These are phyloP conservation scores for Sebastes kiyomatsui DNA, from an alignment of 2,797 vertebrate species.

Conservation along the genomic window DNA sequence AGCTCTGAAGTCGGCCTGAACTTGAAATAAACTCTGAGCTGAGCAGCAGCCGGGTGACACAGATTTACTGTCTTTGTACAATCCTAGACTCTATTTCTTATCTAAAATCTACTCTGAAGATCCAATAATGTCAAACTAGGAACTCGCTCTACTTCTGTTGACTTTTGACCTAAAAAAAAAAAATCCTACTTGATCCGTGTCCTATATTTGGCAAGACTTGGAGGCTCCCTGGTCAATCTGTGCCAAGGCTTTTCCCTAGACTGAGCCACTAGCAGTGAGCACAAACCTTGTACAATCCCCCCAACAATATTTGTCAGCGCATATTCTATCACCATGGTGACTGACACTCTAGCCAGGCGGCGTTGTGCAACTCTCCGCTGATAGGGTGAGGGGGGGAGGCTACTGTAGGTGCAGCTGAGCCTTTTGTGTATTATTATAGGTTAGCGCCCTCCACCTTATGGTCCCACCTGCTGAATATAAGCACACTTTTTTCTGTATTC, in stretches of 20 bases:
- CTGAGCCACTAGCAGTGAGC: constrained; percentile 31
- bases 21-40: constrained; percentile 58
- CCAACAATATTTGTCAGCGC: constrained; percentile 68
- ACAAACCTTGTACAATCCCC: constrained; percentile 57
- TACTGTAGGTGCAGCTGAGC: constrained; percentile 56
- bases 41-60: constrained; percentile 41
- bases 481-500: background rate
- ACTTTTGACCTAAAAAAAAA: constrained; percentile 14
- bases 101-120: constrained; percentile 13
- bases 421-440: constrained; percentile 64
- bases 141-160: background rate
- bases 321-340: constrained; percentile 73
- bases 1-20: constrained; percentile 46
- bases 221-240: constrained; percentile 61
- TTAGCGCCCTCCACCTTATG: constrained; percentile 53
- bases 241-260: constrained; percentile 63
- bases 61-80: constrained; percentile 26
- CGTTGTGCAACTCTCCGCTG: constrained; percentile 67
- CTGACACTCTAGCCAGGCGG: constrained; percentile 63
- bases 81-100: constrained; percentile 9
- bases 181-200: constrained; percentile 34
- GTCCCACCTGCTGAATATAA: constrained; percentile 50
- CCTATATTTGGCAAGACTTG: constrained; percentile 53
- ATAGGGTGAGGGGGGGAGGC: constrained; percentile 18
- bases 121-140: background rate